These are phyloP conservation scores for Thalassarche chlororhynchos DNA, from an alignment of 2,113 vertebrate species.

Conservation along the genomic window DNA sequence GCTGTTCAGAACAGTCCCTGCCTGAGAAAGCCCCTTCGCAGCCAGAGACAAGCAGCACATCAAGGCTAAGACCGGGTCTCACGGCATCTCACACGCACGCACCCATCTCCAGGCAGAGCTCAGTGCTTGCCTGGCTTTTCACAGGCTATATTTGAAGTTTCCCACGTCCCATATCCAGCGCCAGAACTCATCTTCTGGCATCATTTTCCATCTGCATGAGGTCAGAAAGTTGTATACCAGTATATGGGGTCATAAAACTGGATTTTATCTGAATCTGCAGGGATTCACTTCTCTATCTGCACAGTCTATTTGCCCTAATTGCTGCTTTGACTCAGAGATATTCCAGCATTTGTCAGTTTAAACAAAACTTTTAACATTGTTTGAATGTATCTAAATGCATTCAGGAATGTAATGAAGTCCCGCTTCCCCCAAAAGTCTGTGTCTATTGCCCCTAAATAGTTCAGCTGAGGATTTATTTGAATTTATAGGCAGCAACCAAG, in stretches of 20 bases:
- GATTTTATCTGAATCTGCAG: constrained; percentile 10
- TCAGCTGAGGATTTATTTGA: constrained; percentile 53
- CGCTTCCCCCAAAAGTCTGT: background rate
- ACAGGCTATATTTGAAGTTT: background rate
- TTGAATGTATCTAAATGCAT: constrained; percentile 32
- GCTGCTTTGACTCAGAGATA: constrained; percentile 5
- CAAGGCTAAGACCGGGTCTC: background rate
- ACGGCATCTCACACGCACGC: fast-evolving
- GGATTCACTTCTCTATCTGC: constrained; percentile 9
- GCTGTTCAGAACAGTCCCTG: background rate
- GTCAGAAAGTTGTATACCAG: background rate
- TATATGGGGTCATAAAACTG: background rate
- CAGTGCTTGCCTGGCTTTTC: background rate
- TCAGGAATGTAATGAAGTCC: constrained; percentile 52
- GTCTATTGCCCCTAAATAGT: constrained; percentile 45
- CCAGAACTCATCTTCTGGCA: background rate
- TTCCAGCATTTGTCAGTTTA: constrained; percentile 50
- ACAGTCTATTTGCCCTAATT: constrained; percentile 37
- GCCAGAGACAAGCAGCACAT: background rate
- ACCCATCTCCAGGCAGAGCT: background rate
- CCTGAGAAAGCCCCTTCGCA: background rate
- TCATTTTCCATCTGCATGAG: background rate
- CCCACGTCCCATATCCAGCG: fast-evolving
- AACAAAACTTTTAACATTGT: constrained; percentile 50
- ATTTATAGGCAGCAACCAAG: constrained; percentile 57